Evolutionary conservation across 2,113 vertebrate species (phyloP), one percentile per base, ranked within the genome.

Genomic region (Ailuropoda melanoleuca): DNA sequence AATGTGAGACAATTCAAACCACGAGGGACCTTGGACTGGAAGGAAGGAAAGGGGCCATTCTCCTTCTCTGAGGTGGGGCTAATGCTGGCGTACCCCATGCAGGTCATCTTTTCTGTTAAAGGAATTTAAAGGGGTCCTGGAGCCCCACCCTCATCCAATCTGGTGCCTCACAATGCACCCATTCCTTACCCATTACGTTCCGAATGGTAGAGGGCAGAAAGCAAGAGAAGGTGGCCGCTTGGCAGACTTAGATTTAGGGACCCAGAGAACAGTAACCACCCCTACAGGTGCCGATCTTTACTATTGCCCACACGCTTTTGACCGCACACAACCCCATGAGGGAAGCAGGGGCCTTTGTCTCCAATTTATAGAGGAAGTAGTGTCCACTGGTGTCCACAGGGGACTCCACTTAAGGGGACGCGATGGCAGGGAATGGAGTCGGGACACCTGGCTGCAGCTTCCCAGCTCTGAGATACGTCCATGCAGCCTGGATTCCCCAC

Each of bases 101-200:
- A 64, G 46, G 48, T 0, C 11, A 48, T 29, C 64, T n/a, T 21
- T n/a, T 43, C 62, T 29, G 13, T 82, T 72, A 80, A 29, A 70
- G 77, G 68, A 24, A 58, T 37, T 29, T 24, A n/a, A 66, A 55
- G 56, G 10, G 18, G 13, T 37, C 53, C 72, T 48, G 43, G n/a
- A 46, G n/a, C 34, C 48, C 64, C 46, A 55, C 34, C 14, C 12
- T 92, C 34, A 60, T 34, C 66, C 23, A 12, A 29, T 1, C 48
- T 72, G 85, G 56, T 13, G 7, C 26, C 43, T 53, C 6, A 50
- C 2, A 0, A 15, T 8, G 10, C 3, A 18, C 15, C 29, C 2
- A 19, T 53, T 24, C n/a, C 86, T 68, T n/a, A n/a, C 17, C 86
- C 34, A 34, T 55, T 82, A 43, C 29, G 29, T 56, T 92, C 82